Percentiles rank a stretch among this genome's conserved stretches.
These are phyloP conservation scores for Drosophila percnosoma DNA, from an alignment of 2,888 invertebrate genomes.

Conservation along the genomic window DNA sequence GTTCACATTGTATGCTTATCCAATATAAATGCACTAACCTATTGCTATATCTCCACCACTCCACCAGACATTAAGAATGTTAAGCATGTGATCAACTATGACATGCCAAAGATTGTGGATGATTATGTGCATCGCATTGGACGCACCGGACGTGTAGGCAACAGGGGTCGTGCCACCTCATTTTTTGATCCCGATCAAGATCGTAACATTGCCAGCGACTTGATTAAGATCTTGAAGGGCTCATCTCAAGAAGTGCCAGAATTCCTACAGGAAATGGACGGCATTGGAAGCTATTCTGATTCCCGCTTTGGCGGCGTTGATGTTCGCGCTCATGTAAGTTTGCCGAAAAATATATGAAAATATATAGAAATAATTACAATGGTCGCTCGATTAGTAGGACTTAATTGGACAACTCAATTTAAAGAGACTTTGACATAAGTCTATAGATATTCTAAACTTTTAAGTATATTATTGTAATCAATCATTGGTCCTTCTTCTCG, in stretches of 20 bases:
- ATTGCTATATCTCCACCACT: constrained; percentile 35
- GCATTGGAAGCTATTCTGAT: constrained; percentile 63
- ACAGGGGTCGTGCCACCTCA: constrained; percentile 93
- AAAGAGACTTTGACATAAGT: neutral
- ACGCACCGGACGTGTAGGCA: constrained; percentile 96
- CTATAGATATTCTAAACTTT: neutral
- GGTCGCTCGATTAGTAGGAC: neutral
- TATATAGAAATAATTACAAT: neutral
- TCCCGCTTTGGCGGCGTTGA: constrained; percentile 90
- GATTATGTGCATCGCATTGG: constrained; percentile 98
- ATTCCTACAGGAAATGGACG: constrained; percentile 87
- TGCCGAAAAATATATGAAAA: neutral
- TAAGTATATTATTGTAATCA: neutral
- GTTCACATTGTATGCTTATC: neutral
- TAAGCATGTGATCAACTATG: constrained; percentile 95
- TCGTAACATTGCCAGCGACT: constrained; percentile 86
- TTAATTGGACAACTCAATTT: neutral
- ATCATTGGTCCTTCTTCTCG: neutral
- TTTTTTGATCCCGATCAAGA: constrained; percentile 91
- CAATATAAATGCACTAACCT: neutral
- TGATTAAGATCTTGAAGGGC: constrained; percentile 91
- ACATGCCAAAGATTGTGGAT: constrained; percentile 94
- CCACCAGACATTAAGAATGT: constrained; percentile 93
- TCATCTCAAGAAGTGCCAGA: constrained; percentile 93
- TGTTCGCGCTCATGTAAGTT: constrained; percentile 84